Evolutionary conservation across 2,113 vertebrate species (phyloP), one percentile per base, ranked within the genome.

Genomic region (Oreocharis arfaki): DNA sequence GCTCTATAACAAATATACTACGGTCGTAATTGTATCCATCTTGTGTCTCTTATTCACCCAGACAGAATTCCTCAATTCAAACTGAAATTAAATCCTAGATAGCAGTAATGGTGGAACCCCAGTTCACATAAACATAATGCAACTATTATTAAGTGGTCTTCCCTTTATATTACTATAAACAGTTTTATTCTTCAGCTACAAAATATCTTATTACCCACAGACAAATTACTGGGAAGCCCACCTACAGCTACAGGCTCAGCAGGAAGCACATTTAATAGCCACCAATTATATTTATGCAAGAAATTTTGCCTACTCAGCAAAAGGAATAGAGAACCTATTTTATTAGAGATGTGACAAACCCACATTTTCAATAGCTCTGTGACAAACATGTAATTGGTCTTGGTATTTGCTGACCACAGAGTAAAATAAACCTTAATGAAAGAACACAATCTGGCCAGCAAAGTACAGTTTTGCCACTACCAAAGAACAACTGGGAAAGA

Each of bases 201-300:
- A 90, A 93, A 78, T 96, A 96, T 96, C 88, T 75, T 90, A 86
- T 97, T 97, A 96, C 93, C 85, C 73, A 86, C 75, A 94, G 89
- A 95, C 95, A 96, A 96, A 97, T 95, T 95, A 77, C 89, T 91
- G 83, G 78, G 95, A 95, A 96, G 96, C 90, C 95, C 95, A 96
- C 93, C 95, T 93, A 96, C 93, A 93, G 95, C 93, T 96, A 94
- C 78, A 86, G 71, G 84, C 93, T 88, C 94, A 91, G 91, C 89
- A 90, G 93, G 93, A 97, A 96, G 59, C 84, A 80, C 82, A 67
- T 80, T 96, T 96, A 97, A 96, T 90, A 93, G 95, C 52, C 53
- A 80, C 85, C 71, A 90, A 94, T 94, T 95, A 84, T 41, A 95
- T 88, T 96, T 93, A 93, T 60, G 76, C 76, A 90, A 92, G 87